Evolutionary conservation across 2,797 vertebrate species (phyloP).

Genomic region (Xerus rutilus): DNA sequence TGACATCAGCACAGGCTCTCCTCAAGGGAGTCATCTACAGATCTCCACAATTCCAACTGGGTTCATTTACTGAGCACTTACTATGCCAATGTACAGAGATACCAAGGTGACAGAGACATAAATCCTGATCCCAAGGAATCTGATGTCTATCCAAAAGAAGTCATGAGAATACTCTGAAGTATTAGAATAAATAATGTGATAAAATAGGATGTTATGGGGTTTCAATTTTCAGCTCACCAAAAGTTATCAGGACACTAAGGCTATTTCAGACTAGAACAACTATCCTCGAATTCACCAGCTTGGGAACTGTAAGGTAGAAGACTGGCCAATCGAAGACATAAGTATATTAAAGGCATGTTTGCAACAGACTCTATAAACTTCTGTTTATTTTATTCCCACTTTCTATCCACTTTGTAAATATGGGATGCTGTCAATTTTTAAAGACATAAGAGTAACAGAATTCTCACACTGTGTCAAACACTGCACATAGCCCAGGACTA

Average conservation of each 20-base stretch:
- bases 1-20: neutral
- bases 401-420: neutral
- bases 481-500: neutral
- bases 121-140: neutral
- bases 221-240: neutral
- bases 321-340: neutral
- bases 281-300: neutral
- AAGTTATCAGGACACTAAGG: neutral
- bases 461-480: neutral
- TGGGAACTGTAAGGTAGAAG: neutral
- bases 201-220: neutral
- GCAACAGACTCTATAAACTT: neutral
- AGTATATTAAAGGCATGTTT: neutral
- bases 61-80: neutral
- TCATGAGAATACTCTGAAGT: slow-evolving; percentile 15
- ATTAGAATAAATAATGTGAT: neutral
- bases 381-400: neutral
- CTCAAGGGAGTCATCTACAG: neutral
- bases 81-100: neutral
- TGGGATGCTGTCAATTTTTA: neutral
- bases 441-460: neutral
- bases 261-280: neutral
- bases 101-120: neutral
- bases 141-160: neutral
- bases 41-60: neutral